Evolutionary conservation across 2,113 vertebrate species (phyloP).

Genomic region (Heteronetta atricapilla): DNA sequence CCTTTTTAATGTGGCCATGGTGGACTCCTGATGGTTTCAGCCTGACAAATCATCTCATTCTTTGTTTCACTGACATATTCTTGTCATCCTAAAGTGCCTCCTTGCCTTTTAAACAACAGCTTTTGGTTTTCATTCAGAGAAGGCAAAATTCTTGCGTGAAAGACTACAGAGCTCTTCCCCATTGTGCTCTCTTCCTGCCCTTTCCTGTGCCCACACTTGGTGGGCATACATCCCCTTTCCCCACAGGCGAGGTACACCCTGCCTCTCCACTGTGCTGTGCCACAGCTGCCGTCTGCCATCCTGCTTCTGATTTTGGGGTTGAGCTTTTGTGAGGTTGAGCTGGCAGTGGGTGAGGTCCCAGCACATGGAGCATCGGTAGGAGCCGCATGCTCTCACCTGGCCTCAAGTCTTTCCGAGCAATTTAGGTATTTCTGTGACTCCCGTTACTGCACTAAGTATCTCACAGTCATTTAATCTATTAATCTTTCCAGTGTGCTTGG

Average conservation of each 20-base stretch:
- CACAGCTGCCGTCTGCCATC: background rate
- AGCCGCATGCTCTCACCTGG: fast-evolving
- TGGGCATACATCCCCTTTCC: background rate
- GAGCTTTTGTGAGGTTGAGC: fast-evolving
- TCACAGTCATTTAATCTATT: background rate
- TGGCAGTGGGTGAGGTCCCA: background rate
- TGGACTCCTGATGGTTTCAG: background rate
- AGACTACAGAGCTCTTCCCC: background rate
- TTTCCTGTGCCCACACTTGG: too few relatives aligned
- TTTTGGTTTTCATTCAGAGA: background rate
- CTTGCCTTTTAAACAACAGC: background rate
- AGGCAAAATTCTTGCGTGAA: background rate
- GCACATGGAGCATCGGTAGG: background rate
- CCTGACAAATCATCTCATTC: background rate
- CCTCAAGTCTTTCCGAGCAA: background rate
- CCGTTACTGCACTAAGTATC: background rate
- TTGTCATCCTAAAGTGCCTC: background rate
- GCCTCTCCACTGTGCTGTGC: background rate
- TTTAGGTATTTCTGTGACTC: background rate
- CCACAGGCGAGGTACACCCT: fast-evolving
- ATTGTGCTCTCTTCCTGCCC: background rate
- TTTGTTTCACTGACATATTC: background rate
- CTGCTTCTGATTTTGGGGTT: background rate
- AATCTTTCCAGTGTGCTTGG: background rate
- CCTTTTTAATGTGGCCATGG: background rate